Base-by-base conservation (phyloP, 2,113 vertebrate genomes). In the Morone saxatilis region DNA sequence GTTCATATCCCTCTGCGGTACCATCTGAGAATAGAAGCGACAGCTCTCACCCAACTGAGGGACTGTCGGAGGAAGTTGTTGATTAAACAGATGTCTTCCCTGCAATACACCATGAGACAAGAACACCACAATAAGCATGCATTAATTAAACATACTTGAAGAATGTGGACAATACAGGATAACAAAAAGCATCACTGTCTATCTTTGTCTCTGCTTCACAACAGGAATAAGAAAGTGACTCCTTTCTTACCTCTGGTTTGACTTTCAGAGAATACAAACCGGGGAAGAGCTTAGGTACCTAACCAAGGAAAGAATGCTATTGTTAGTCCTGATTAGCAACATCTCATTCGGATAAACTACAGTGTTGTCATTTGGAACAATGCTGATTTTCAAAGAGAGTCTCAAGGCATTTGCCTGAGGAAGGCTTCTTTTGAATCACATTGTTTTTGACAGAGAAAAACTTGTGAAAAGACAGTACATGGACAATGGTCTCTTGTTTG, bases 251-350 rank as follows among this genome's bases (percentile, higher is more conserved):
- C 80, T 19, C 7, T 12, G 56, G 50, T 85, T 81, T 53, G 16
- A 83, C 76, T 68, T 36, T 13, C 14, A 65, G 65, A 78, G 38
- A 82, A 76, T 20, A 69, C 56, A 73, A 78, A 73, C n/a, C 47
- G 70, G 6, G 56, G 59, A 56, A 41, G 45, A 43, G 53, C 68
- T 22, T 5, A 19, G 45, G 62, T n/a, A 78, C 68, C 31, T 13
- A 86, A 51, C 57, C 77, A 68, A 53, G 84, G 92, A 89, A 89
- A 91, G 41, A 92, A 88, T 91, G 31, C 19, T 8, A 10, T 12
- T 85, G 94, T 93, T 20, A 96, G 83, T 86, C 70, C 60, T 94
- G 94, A 96, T 96, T 96, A 95, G 91, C 88, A 73, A 20, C 76
- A 76, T 80, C 57, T 86, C 67, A 73, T 89, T 88, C 61, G 93